phyloP scores from a whole-genome alignment of 2,888 invertebrate genomes.

The Hemithea aestivaria region DNA sequence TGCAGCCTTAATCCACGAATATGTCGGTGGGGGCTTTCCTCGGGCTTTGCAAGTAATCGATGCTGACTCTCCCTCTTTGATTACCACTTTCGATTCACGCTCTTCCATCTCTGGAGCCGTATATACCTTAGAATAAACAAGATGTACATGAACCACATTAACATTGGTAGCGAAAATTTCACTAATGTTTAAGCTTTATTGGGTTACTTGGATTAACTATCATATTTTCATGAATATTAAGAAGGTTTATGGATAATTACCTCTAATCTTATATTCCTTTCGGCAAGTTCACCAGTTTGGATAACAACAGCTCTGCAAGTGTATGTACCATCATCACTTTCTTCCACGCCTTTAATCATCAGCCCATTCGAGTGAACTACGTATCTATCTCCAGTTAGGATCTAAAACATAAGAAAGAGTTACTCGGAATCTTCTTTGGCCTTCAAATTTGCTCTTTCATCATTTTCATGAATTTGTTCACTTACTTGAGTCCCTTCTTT shows the following conservation, averaged over 20 bases:
- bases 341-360: constrained; percentile 86
- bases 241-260: constrained; percentile 54
- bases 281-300: constrained; percentile 87
- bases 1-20: constrained; percentile 89
- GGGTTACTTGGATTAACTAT: too few relatives aligned
- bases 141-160: too few relatives aligned
- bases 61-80: constrained; percentile 89
- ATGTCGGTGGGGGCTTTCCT: constrained; percentile 91
- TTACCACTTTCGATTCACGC: constrained; percentile 80
- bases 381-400: constrained; percentile 84
- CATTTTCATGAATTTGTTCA: constrained; percentile 14
- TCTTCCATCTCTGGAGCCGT: constrained; percentile 85
- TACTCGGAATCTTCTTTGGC: not conserved
- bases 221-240: too few relatives aligned
- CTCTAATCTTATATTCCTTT: constrained; percentile 88
- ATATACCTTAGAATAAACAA: constrained; percentile 82
- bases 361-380: constrained; percentile 87
- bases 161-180: too few relatives aligned
- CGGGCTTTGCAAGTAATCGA: constrained; percentile 87
- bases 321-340: constrained; percentile 91
- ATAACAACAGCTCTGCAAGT: constrained; percentile 92
- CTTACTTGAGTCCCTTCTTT: constrained; percentile 85
- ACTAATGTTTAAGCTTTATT: too few relatives aligned
- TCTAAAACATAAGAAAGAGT: constrained; percentile 49
- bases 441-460: not conserved